phyloP scores from a whole-genome alignment of 2,113 vertebrate species.

The Stigmatopora nigra region DNA sequence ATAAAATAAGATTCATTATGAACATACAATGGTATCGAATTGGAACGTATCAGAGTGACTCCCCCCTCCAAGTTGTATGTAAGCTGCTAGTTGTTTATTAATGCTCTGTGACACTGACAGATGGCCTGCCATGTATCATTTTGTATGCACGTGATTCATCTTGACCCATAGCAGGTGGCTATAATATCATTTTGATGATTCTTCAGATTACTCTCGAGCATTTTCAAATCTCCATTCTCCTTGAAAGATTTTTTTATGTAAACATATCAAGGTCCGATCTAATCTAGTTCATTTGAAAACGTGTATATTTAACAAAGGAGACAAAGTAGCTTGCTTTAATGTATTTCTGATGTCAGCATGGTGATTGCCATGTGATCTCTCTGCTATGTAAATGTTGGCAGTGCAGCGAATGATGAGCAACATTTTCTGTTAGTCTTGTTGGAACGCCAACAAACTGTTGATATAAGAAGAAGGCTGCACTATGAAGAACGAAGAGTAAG shows the following conservation, averaged over 20 bases:
- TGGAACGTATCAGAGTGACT: neutral
- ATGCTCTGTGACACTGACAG: conserved; percentile 58
- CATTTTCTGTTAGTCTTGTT: neutral
- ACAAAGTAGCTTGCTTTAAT: conserved; percentile 24
- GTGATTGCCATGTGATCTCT: conserved; percentile 8
- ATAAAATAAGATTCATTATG: neutral
- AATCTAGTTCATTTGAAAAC: conserved; percentile 3
- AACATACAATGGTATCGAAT: neutral
- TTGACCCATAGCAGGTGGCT: conserved; percentile 64
- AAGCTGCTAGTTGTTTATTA: conserved; percentile 46
- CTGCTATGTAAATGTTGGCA: neutral
- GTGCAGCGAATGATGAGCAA: neutral
- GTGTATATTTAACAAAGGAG: conserved; percentile 3
- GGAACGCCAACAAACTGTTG: neutral
- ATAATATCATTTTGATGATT: conserved; percentile 68
- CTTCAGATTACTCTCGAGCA: conserved; percentile 64
- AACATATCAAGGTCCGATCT: conserved; percentile 33
- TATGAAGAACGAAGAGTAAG: conserved; percentile 24
- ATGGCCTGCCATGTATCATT: conserved; percentile 57
- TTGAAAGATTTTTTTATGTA: conserved; percentile 42
- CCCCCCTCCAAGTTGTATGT: conserved; percentile 11
- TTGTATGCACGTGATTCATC: conserved; percentile 42
- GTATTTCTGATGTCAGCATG: conserved; percentile 4
- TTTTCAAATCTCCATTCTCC: conserved; percentile 37
- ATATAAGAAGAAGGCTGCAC: neutral